These are phyloP conservation scores for Leucoma salicis DNA, from an alignment of 2,888 invertebrate genomes.

Conservation along the genomic window DNA sequence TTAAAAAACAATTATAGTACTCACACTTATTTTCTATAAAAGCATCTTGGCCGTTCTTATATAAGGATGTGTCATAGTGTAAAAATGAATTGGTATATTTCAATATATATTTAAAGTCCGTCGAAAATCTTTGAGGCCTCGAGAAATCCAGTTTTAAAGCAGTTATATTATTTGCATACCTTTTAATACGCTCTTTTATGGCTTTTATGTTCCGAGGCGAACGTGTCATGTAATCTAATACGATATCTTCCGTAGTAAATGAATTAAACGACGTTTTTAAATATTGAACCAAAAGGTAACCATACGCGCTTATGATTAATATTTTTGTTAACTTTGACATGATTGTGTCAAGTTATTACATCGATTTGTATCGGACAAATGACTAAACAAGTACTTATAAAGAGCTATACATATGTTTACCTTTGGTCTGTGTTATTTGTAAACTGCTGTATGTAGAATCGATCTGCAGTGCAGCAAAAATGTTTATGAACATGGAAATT, in stretches of 20 bases:
- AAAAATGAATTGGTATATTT: slow-evolving; percentile 49
- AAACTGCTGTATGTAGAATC: slow-evolving; percentile 7
- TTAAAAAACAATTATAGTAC: slow-evolving; percentile 69
- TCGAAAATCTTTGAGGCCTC: slow-evolving; percentile 43
- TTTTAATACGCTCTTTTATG: slow-evolving; percentile 22
- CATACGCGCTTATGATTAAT: slow-evolving; percentile 43
- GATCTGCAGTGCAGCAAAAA: no score
- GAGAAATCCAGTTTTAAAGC: slow-evolving; percentile 25
- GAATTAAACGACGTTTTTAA: slow-evolving; percentile 34
- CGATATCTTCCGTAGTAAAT: slow-evolving; percentile 33
- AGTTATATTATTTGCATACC: slow-evolving; percentile 29
- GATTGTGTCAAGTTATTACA: slow-evolving; percentile 13
- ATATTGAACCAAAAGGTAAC: slow-evolving; percentile 42
- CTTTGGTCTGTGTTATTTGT: slow-evolving; percentile 2
- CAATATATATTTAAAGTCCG: slow-evolving; percentile 58
- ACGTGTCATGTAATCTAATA: slow-evolving; percentile 46
- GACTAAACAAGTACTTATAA: no score
- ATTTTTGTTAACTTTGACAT: slow-evolving; percentile 54
- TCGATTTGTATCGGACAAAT: no score
- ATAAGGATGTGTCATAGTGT: slow-evolving; percentile 34
- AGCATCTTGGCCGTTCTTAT: slow-evolving; percentile 43
- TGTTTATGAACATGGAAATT: no score
- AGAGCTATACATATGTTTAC: no score
- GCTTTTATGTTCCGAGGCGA: slow-evolving; percentile 24
- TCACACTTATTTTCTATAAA: slow-evolving; percentile 58